Evolutionary conservation across 2,888 invertebrate genomes (phyloP), one percentile per base, ranked within the genome.

Genomic region (Selenia dentaria): DNA sequence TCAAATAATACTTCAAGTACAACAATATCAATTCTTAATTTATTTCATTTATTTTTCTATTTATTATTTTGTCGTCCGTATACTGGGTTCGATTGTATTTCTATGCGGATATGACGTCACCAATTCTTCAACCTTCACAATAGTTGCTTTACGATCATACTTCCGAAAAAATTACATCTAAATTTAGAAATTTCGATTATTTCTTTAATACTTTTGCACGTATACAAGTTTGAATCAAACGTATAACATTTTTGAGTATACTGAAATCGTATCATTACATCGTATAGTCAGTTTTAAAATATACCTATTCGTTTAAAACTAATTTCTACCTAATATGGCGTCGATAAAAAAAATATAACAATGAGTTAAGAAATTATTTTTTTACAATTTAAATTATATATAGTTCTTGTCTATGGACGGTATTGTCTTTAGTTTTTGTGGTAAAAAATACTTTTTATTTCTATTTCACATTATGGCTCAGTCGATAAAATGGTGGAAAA

Each of bases 371-470:
- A 67, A 60, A 61, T 64, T 62, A 62, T 62, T 2, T 54, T 40
- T 62, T 61, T 67, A 65, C 59, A 62, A 72, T 58, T 67, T 67
- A 66, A 82, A 87, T 85, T 87, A 87, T 88, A 86, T 86, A 41
- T 39, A 83, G 70, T 73, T 72, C 70, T 72, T 79, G 75, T 80
- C 78, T 83, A 78, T 87, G 89, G 89, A 89, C 89, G 89, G 89
- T 88, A 73, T 81, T 76, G 68, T 72, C 79, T 79, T 76, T 62
- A 56, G 52, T 63, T 49, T 68, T 65, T 57, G 74, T 74, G 78
- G 81, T 85, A 83, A 74, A 86, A 83, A 83, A 82, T 82, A 83
- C 75, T 59, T 84, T 66, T 69, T 64, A 57, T 57, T 51, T 65
- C 73, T 83, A 84, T 85, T 83, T 83, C 84, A 69, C 70, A 63